These are phyloP conservation scores for Marisa cornuarietis DNA, from an alignment of 1,140 invertebrate genomes.

Conservation along the genomic window DNA sequence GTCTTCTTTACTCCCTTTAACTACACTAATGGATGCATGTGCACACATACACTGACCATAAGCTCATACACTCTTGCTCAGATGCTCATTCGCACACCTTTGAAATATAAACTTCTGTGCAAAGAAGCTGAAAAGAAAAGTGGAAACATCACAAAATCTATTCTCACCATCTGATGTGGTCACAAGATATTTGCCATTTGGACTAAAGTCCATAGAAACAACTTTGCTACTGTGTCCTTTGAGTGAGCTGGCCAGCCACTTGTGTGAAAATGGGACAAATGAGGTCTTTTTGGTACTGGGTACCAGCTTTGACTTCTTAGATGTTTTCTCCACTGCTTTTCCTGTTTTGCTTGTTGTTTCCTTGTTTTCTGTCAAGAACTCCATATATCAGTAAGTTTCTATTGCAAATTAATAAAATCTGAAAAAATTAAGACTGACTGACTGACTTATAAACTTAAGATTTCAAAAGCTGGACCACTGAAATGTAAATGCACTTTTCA, in stretches of 20 bases:
- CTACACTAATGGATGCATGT: neutral
- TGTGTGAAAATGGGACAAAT: slow-evolving; percentile 71
- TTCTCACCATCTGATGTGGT: slow-evolving; percentile 83
- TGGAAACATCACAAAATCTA: neutral
- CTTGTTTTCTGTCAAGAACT: slow-evolving; percentile 30
- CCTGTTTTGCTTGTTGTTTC: slow-evolving; percentile 18
- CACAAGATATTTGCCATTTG: slow-evolving; percentile 84
- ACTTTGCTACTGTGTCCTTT: slow-evolving; percentile 82
- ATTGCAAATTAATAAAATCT: too few relatives aligned
- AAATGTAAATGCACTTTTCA: too few relatives aligned
- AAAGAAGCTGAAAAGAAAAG: neutral
- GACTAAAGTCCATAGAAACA: slow-evolving; percentile 80
- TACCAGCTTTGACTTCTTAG: slow-evolving; percentile 30
- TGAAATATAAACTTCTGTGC: too few relatives aligned
- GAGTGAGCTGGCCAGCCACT: slow-evolving; percentile 79
- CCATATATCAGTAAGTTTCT: too few relatives aligned
- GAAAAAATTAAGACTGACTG: too few relatives aligned
- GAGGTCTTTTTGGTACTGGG: slow-evolving; percentile 36
- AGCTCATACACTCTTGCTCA: neutral
- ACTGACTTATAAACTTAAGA: too few relatives aligned
- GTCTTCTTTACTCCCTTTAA: neutral
- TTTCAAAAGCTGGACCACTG: too few relatives aligned
- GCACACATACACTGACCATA: neutral
- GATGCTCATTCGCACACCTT: neutral
- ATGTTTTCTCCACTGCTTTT: slow-evolving; percentile 27